Evolutionary conservation across 53 echinoderm and acorn worm genomes (phyloP), one percentile per base, ranked within the genome.

Genomic region (Arbacia lixula): DNA sequence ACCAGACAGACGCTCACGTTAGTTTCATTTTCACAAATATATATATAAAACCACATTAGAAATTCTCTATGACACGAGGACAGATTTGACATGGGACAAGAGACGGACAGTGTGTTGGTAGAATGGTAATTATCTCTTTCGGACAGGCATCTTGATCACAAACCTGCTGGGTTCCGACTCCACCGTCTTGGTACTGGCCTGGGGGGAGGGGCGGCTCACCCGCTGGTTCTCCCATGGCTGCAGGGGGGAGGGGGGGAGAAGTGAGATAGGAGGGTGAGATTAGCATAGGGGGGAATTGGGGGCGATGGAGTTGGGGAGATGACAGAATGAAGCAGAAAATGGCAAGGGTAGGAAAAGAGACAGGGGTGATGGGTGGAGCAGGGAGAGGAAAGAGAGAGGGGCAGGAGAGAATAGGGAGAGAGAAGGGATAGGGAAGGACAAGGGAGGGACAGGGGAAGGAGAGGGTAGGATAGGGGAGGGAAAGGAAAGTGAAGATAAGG

Each of bases 191-290:
- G 63, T 81, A 20, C 63, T 36, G 82, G 78, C 35, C 3, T 62
- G 63, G 0, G 81, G 41, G 16, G 62, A n/a, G 30, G 82, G 46
- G 40, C 82, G 29, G 1, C 30, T 30, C 63, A 64, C 49, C 64
- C 65, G 46, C 52, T 81, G 64, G 82, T 81, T 81, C 10, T 81
- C 82, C 82, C 82, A 81, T 27, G 82, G 82, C 82, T 81, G 64
- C 31, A 46, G 27, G 16, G 69, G 24, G 9, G 30, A 32, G 5
- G 10, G 8, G 34, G 30, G 8, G 30, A 71, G n/a, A 38, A 49
- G 43, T 40, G 24, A 71, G 67, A 30, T 5, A 36, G 67, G 29
- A 26, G 9, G 43, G 21, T 60, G 61, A 60, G 61, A 60, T 20
- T 6, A 27, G n/a, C 6, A 60, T 20, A 60, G 28, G 28, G 21